phyloP scores from a whole-genome alignment of 2,113 vertebrate genomes.

The Nansenia antarctica region DNA sequence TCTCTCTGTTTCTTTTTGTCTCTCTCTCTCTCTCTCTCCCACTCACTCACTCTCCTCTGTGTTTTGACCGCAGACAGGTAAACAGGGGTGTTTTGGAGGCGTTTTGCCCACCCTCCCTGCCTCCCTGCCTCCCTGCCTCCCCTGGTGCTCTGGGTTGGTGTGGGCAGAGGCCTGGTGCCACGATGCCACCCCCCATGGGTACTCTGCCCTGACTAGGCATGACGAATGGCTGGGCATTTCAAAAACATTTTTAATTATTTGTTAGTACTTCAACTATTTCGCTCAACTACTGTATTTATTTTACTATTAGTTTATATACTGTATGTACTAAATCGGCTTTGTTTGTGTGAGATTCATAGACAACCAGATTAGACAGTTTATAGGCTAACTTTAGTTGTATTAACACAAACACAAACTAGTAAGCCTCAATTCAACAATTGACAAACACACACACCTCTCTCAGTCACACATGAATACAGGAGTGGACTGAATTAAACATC shows the following conservation, averaged over 20 bases:
- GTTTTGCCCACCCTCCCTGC: background rate
- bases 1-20: no score
- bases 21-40: background rate
- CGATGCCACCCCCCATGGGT: background rate
- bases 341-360: background rate
- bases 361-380: conserved; percentile 7
- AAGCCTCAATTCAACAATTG: background rate
- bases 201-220: background rate
- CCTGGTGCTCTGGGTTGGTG: background rate
- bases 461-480: no score
- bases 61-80: background rate
- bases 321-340: background rate
- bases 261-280: background rate
- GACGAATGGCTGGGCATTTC: background rate
- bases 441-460: conserved; percentile 15
- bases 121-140: no score
- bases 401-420: background rate
- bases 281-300: background rate
- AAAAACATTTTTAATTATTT: background rate
- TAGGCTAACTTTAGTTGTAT: background rate
- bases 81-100: background rate
- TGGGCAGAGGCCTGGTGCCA: background rate
- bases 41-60: background rate
- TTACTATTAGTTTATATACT: background rate
- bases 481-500: conserved; percentile 21